Percentiles rank a stretch among this genome's conserved stretches.
phyloP scores from a whole-genome alignment of 2,888 invertebrate genomes.

The Aphodius granarius region DNA sequence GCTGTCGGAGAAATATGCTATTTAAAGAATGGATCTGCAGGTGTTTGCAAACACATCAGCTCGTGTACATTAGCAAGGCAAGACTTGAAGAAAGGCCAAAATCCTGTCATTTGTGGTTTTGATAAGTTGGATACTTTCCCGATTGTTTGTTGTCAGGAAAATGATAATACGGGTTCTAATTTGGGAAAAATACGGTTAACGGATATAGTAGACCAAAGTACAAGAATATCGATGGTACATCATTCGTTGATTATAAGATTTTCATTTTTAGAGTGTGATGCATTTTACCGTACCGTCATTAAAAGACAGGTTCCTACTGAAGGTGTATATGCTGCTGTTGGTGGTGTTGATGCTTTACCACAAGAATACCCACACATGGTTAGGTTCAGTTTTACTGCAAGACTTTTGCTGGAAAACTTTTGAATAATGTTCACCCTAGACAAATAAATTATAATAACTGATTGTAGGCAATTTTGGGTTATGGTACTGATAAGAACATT shows the following conservation, averaged over 20 bases:
- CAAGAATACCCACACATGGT: conserved; percentile 40
- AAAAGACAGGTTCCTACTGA: background rate
- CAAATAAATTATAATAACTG: too few relatives aligned
- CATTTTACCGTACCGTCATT: background rate
- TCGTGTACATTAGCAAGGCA: background rate
- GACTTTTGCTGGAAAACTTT: too few relatives aligned
- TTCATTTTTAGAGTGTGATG: background rate
- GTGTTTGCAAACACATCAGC: background rate
- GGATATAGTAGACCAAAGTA: background rate
- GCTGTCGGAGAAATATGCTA: too few relatives aligned
- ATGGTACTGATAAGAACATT: conserved; percentile 41
- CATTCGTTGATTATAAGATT: background rate
- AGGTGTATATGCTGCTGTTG: conserved; percentile 18
- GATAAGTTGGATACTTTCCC: background rate
- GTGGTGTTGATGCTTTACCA: conserved; percentile 29
- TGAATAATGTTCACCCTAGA: too few relatives aligned
- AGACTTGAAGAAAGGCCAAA: background rate
- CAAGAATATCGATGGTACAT: background rate
- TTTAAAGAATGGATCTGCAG: background rate
- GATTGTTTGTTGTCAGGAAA: background rate
- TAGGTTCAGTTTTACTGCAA: conserved; percentile 2
- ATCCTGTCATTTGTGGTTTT: background rate
- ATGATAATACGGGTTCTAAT: background rate
- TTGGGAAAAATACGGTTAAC: background rate
- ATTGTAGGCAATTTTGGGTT: conserved; percentile 31